Evolutionary conservation across 2,797 vertebrate species (phyloP).

Genomic region (Anguilla obscura): DNA sequence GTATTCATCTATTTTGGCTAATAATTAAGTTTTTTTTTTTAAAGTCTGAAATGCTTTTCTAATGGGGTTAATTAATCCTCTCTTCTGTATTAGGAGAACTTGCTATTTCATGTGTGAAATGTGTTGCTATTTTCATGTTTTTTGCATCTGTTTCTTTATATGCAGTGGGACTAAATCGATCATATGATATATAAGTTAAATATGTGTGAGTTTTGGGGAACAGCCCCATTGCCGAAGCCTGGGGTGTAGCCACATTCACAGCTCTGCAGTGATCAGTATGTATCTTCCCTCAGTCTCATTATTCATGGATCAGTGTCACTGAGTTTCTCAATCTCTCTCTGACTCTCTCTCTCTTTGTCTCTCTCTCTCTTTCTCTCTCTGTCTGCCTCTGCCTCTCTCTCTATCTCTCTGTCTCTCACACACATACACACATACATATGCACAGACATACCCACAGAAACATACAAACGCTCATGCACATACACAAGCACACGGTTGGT

Average conservation of each 20-base stretch:
- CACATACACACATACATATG: background rate
- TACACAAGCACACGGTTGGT: background rate
- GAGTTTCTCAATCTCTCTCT: background rate
- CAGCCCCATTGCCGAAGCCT: background rate
- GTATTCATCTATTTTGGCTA: background rate
- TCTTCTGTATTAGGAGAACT: too few species aligned
- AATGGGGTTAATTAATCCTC: background rate
- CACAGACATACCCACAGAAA: background rate
- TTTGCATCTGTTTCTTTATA: background rate
- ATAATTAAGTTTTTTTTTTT: background rate
- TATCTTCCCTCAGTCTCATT: background rate
- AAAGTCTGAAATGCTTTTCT: background rate
- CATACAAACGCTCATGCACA: background rate
- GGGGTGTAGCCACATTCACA: background rate
- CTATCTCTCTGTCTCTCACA: background rate
- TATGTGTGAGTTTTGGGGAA: background rate
- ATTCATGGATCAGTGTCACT: constrained; percentile 23
- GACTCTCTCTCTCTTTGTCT: background rate
- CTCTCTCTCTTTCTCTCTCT: background rate
- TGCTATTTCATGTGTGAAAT: background rate
- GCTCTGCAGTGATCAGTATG: background rate
- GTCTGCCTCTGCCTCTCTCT: background rate
- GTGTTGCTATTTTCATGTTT: background rate
- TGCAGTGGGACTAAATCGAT: background rate
- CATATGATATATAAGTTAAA: background rate